Evolutionary conservation across 2,797 vertebrate genomes (phyloP), one percentile per base, ranked within the genome.

Genomic region (Perodicticus potto): DNA sequence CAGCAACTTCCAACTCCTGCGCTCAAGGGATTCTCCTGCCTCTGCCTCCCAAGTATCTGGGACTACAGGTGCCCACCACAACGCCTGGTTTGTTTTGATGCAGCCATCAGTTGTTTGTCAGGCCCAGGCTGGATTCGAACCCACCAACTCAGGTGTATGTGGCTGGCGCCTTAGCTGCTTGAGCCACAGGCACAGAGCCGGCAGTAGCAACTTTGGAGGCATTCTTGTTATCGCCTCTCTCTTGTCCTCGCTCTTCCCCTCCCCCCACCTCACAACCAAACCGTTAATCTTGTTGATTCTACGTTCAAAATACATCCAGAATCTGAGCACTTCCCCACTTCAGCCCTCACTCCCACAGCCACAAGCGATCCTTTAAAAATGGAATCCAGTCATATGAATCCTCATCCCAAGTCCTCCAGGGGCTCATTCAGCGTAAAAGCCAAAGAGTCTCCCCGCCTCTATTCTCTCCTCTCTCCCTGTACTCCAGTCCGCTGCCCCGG

Each of bases 391-490:
- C 43, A 22, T 27, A n/a, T 10, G 32, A 53, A 12, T 55, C 25
- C 20, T 70, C 65, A 34, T n/a, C 83, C 37, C 83, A 17, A 37
- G 17, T 37, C 45, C 63, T 70, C n/a, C 45, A 37, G 22, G 65
- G 45, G 16, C 65, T 57, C 57, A 57, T 20, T 86, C 27, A 9
- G 2, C 13, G 9, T 22, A 22, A 73, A 73, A 40, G 53, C 53
- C 17, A 14, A 5, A 29, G 29, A n/a, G 19, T 32, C 8, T n/a
- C 0, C 69, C 27, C 11, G 1, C 27, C 2, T 34, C 20, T 55
- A 2, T 0, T 32, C 20, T 5, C 49, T 9, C 69, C 22, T n/a
- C 20, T 34, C 23, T 57, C 19, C 5, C 69, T 17, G 53, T 17
- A 9, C 69, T 29, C 11, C 2, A 5, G 7, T 40, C 81, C 11